Conservation (phyloP, 2,797 vertebrate species). For the Macropus fuliginosus region DNA sequence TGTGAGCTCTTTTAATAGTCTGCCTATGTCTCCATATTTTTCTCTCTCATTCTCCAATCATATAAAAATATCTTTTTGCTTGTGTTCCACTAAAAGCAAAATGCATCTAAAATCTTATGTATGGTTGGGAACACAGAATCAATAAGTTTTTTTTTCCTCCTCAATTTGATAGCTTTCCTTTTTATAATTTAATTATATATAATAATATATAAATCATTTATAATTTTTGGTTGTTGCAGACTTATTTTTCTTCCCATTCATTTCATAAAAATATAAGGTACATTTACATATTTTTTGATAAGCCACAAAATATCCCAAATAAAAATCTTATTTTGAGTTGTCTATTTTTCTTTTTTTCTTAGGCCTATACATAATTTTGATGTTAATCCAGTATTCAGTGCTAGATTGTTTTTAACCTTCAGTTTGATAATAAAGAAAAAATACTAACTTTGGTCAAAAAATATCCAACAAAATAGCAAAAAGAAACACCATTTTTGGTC, state of each 20-base stretch:
- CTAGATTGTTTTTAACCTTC: not conserved
- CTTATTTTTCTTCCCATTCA: not conserved
- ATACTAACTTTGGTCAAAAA: not conserved
- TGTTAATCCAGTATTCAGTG: not conserved
- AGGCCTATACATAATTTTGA: not conserved
- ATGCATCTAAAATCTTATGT: not conserved
- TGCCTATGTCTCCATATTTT: not conserved
- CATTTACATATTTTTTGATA: not conserved
- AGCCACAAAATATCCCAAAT: not conserved
- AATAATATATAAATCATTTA: not conserved
- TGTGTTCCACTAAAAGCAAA: not conserved
- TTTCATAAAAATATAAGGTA: not conserved
- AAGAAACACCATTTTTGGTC: not conserved
- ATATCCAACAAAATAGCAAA: not conserved
- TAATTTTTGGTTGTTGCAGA: not conserved
- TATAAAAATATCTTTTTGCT: not conserved
- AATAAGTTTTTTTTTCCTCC: not conserved
- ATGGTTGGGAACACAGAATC: not conserved
- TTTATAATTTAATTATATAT: no score
- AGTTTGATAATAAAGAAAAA: not conserved
- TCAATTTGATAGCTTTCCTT: not conserved
- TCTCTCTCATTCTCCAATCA: not conserved
- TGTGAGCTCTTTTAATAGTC: not conserved
- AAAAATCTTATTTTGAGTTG: not conserved
- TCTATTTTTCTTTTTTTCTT: not conserved